Evolutionary conservation across 2,113 vertebrate species (phyloP).

Genomic region (Phylloscopus trochilus): DNA sequence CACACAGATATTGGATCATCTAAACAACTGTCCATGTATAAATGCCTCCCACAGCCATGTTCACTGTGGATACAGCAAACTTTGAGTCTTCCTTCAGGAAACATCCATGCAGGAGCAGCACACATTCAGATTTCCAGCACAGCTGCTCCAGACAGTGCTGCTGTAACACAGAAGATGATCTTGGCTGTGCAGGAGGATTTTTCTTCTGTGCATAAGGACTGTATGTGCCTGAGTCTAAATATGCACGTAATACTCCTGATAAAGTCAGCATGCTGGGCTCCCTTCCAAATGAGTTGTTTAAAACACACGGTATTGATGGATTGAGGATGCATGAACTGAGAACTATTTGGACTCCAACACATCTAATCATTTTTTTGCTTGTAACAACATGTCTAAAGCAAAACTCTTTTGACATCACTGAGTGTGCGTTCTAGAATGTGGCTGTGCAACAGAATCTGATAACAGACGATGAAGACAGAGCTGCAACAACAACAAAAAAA

Average conservation of each 20-base stretch:
- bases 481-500: background rate
- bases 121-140: background rate
- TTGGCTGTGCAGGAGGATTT: background rate
- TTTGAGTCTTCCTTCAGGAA: background rate
- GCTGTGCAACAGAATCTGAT: background rate
- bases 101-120: background rate
- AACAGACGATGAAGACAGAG: background rate
- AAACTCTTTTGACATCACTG: background rate
- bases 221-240: slow-evolving; percentile 16
- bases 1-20: background rate
- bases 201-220: slow-evolving; percentile 17
- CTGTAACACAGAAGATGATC: background rate
- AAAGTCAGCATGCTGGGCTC: slow-evolving; percentile 24
- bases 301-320: slow-evolving; percentile 21
- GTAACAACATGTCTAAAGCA: background rate
- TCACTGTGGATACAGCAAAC: background rate
- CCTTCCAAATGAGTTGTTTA: slow-evolving; percentile 24
- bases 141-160: background rate
- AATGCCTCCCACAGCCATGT: background rate
- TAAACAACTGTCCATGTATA: rapidly evolving
- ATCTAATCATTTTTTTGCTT: slow-evolving; percentile 3
- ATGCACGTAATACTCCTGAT: slow-evolving; percentile 34
- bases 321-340: slow-evolving; percentile 10
- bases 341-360: background rate
- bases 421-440: background rate